Conservation (phyloP, 2,888 invertebrate genomes). For the Xestia sexstrigata region DNA sequence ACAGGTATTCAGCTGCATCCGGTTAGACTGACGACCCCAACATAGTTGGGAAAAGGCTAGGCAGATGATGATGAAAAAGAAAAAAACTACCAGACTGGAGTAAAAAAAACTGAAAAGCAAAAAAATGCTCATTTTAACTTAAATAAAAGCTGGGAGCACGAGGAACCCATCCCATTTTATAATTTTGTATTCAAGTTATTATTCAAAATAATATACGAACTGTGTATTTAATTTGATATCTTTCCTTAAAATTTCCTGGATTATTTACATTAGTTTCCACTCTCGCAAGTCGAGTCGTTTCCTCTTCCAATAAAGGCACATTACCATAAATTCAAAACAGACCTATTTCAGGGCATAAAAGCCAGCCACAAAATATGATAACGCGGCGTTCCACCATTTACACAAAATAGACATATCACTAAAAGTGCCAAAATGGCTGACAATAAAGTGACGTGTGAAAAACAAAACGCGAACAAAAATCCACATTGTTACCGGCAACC, state of each 20-base stretch:
- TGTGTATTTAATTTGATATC: slow-evolving; percentile 12
- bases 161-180: background rate
- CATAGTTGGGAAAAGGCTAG: too few relatives aligned
- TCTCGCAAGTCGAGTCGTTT: slow-evolving; percentile 21
- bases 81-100: too few relatives aligned
- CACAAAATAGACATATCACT: slow-evolving; percentile 59
- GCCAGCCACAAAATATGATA: slow-evolving; percentile 41
- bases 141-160: too few relatives aligned
- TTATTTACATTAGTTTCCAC: slow-evolving; percentile 20
- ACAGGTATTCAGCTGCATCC: too few relatives aligned
- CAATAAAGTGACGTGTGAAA: slow-evolving; percentile 58
- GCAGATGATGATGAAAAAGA: too few relatives aligned
- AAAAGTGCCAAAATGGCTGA: slow-evolving; percentile 54
- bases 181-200: background rate
- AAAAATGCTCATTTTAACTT: too few relatives aligned
- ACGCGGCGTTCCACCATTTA: slow-evolving; percentile 38
- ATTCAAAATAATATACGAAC: slow-evolving; percentile 13
- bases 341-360: slow-evolving; percentile 28
- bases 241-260: slow-evolving; percentile 5
- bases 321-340: slow-evolving; percentile 41
- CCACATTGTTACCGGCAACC: slow-evolving; percentile 34
- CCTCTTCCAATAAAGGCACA: slow-evolving; percentile 35
- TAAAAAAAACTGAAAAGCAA: too few relatives aligned
- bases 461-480: slow-evolving; percentile 44
- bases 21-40: too few relatives aligned